These are phyloP conservation scores for Eunapius fragilis DNA, from an alignment of 37 sponge, comb jelly and placozoan species.

Conservation along the genomic window DNA sequence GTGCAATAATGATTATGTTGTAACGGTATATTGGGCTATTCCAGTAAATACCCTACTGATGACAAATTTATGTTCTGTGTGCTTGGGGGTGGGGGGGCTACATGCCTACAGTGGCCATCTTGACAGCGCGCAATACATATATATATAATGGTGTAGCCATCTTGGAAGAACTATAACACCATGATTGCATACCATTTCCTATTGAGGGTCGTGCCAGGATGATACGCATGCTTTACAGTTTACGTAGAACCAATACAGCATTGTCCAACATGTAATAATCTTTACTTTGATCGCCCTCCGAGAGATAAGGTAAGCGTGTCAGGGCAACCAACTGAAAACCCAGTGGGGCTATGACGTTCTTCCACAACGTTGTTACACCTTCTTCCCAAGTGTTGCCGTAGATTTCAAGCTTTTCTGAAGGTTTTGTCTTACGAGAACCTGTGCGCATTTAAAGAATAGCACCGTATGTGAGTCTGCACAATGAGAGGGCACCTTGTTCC, in stretches of 20 bases:
- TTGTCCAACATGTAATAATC: slow-evolving; percentile 47
- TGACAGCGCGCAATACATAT: no score
- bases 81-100: no score
- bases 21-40: no score
- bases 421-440: slow-evolving; percentile 23
- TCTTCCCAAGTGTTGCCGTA: slow-evolving; percentile 43
- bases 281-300: slow-evolving; percentile 52
- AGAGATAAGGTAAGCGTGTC: slow-evolving; percentile 69
- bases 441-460: neutral
- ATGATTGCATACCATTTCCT: neutral
- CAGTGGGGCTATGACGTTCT: slow-evolving; percentile 33
- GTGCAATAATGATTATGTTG: neutral
- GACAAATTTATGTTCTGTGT: no score
- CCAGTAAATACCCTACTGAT: no score
- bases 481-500: slow-evolving; percentile 24
- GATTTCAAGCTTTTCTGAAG: slow-evolving; percentile 48
- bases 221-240: neutral
- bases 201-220: neutral
- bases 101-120: no score
- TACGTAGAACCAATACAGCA: slow-evolving; percentile 42
- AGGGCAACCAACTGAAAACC: slow-evolving; percentile 47
- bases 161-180: no score
- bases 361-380: slow-evolving; percentile 31
- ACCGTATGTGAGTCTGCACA: no score
- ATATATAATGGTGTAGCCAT: no score